These are phyloP conservation scores for Platichthys stellatus DNA, from an alignment of 2,113 vertebrate genomes.

Conservation along the genomic window DNA sequence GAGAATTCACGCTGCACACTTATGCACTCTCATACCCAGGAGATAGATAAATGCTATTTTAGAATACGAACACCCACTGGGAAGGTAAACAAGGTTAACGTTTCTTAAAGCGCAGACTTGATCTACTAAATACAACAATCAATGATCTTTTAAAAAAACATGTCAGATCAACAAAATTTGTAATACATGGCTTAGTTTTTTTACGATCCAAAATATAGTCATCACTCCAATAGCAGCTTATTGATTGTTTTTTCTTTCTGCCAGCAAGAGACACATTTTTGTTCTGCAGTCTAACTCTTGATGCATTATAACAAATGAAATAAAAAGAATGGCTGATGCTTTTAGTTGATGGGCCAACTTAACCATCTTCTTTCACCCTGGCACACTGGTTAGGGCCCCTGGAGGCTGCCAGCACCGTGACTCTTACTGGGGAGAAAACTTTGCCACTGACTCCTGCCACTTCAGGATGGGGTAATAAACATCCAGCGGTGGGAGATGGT, in stretches of 20 bases:
- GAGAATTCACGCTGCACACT: background rate
- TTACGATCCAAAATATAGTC: background rate
- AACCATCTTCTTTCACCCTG: background rate
- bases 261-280: background rate
- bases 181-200: background rate
- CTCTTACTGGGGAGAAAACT: background rate
- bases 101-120: background rate
- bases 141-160: background rate
- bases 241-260: background rate
- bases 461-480: background rate
- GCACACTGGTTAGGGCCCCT: background rate
- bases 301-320: background rate
- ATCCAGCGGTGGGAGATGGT: too few relatives aligned
- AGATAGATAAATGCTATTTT: background rate
- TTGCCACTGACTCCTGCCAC: background rate
- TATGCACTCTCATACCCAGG: conserved; percentile 4
- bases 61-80: background rate
- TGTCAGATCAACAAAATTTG: too few relatives aligned
- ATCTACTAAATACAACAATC: background rate
- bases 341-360: background rate
- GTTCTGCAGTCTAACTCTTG: background rate
- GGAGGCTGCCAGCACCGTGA: background rate
- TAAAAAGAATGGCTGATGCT: background rate
- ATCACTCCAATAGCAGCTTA: background rate
- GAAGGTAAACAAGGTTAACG: background rate